Conservation (phyloP, 2,113 vertebrate genomes). For the Bungarus multicinctus region DNA sequence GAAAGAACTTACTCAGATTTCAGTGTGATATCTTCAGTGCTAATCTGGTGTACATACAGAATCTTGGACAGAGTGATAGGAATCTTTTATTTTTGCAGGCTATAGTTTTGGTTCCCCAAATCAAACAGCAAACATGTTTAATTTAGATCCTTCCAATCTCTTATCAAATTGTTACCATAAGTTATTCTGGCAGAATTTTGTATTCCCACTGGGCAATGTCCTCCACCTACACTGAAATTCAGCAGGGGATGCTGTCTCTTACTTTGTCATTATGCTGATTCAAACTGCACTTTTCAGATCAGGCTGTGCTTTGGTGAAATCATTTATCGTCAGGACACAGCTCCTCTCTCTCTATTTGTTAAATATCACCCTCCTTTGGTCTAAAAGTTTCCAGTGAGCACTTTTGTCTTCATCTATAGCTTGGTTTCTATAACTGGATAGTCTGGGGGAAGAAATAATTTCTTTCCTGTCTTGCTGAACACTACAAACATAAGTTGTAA, state of each 20-base stretch:
- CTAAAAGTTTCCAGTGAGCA: neutral
- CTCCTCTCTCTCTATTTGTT: neutral
- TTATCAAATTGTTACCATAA: neutral
- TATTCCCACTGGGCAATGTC: neutral
- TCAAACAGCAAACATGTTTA: neutral
- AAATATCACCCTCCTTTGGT: neutral
- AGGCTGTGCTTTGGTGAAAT: neutral
- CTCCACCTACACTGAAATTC: neutral
- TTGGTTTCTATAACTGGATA: neutral
- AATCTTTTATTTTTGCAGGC: neutral
- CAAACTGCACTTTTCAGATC: constrained; percentile 6
- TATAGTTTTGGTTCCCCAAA: neutral
- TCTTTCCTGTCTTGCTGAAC: neutral
- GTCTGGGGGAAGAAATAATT: neutral
- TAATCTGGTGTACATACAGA: neutral
- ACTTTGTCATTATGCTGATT: constrained; percentile 8
- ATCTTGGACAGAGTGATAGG: neutral
- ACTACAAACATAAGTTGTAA: neutral
- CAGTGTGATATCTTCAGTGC: neutral
- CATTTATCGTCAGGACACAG: neutral
- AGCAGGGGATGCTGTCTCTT: neutral
- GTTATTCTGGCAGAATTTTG: neutral
- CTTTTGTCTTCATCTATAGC: neutral
- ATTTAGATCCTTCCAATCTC: neutral
- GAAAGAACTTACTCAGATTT: neutral